phyloP scores from a whole-genome alignment of 2,113 vertebrate genomes.

The Protobothrops flavoviridis region DNA sequence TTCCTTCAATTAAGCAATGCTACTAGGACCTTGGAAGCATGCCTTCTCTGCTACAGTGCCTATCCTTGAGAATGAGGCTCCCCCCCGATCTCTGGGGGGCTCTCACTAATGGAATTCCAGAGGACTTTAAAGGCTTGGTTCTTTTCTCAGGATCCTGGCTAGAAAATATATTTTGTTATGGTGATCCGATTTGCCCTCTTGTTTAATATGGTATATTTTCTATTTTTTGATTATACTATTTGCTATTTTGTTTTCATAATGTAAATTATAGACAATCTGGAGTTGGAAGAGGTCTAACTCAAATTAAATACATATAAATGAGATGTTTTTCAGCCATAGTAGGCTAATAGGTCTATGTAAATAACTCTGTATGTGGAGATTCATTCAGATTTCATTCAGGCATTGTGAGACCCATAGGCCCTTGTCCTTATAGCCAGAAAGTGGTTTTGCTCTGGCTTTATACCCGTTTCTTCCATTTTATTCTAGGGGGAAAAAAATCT shows the following conservation, averaged over 20 bases:
- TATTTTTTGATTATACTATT: background rate
- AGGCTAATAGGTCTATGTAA: background rate
- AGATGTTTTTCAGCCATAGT: background rate
- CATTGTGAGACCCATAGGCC: too few species aligned
- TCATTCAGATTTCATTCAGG: background rate
- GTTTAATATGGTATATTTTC: background rate
- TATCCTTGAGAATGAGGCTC: background rate
- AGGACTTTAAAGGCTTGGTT: background rate
- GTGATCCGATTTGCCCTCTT: background rate
- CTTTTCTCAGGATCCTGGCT: background rate
- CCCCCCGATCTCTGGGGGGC: background rate
- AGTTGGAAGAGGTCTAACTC: background rate
- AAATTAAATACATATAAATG: background rate
- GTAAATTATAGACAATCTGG: background rate
- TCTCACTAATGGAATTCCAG: background rate
- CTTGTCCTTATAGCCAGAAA: background rate
- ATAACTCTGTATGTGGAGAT: background rate
- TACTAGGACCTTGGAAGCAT: background rate
- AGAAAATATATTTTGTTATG: background rate
- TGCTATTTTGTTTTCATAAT: background rate
- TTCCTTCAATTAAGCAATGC: background rate
- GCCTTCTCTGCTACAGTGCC: background rate
- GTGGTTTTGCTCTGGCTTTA: background rate
- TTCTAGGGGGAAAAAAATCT: background rate
- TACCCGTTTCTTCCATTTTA: background rate